Evolutionary conservation across 2,888 invertebrate species (phyloP).

Genomic region (Minunthozetes semirufus): DNA sequence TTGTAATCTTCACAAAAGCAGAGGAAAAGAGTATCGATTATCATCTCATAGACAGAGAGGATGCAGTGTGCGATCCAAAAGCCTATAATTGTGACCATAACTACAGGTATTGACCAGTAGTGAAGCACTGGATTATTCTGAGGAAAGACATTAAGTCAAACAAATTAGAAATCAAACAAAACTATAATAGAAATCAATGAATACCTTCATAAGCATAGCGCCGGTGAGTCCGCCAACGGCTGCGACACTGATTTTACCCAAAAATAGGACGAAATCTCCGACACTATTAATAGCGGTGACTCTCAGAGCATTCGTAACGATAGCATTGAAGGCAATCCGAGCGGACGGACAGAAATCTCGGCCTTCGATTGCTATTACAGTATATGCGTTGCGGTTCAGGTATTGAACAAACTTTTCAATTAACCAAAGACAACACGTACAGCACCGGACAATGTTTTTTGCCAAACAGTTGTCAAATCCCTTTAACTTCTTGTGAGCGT

Average conservation of each 20-base stretch:
- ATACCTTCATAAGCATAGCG: constrained; percentile 60
- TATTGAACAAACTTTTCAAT: constrained; percentile 79
- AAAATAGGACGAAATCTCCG: constrained; percentile 81
- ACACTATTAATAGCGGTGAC: constrained; percentile 56
- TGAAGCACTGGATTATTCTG: constrained; percentile 33
- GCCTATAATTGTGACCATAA: constrained; percentile 55
- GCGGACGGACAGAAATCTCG: constrained; percentile 84
- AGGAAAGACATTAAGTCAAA: neutral
- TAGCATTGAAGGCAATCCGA: constrained; percentile 75
- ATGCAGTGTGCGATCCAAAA: constrained; percentile 81
- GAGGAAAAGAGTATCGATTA: constrained; percentile 89
- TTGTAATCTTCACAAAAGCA: constrained; percentile 79
- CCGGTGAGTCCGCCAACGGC: constrained; percentile 60
- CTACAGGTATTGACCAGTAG: constrained; percentile 33
- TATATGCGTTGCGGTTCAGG: constrained; percentile 79
- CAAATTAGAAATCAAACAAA: too few species aligned
- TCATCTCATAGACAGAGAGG: constrained; percentile 90
- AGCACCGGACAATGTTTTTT: constrained; percentile 38
- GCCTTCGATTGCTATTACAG: constrained; percentile 92
- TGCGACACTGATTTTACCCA: constrained; percentile 79
- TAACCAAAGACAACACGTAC: constrained; percentile 72
- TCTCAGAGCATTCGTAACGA: constrained; percentile 70
- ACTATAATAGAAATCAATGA: neutral
- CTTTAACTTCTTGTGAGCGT: constrained; percentile 71
- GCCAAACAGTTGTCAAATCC: constrained; percentile 53